A percentile compares a stretch with the other conserved stretches of the same genome.
Conservation (phyloP, 2,797 vertebrate species). For the Intellagama lesueurii region DNA sequence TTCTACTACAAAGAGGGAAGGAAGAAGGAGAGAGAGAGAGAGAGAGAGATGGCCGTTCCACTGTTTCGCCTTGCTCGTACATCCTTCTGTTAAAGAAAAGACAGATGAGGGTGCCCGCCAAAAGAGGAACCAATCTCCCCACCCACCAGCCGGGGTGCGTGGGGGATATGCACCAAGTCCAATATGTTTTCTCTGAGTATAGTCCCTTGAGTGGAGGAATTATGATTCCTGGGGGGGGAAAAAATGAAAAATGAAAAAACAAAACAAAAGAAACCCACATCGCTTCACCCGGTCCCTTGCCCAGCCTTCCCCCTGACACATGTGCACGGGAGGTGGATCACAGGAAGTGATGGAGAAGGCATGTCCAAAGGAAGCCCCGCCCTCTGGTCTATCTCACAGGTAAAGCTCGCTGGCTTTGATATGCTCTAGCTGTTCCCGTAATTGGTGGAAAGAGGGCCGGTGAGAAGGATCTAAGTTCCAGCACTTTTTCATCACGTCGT, state of each 20-base stretch:
- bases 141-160: not conserved
- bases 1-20: not conserved
- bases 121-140: not conserved
- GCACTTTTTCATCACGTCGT: conserved; percentile 98
- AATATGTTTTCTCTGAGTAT: conserved; percentile 5
- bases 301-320: not conserved
- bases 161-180: conserved; percentile 5
- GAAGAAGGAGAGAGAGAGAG: too few species aligned
- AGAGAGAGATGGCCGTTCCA: not conserved
- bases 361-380: conserved; percentile 34
- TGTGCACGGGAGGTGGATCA: conserved; percentile 28
- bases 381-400: conserved; percentile 81
- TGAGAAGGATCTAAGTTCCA: conserved; percentile 89
- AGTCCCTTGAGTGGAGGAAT: conserved; percentile 22
- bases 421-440: conserved; percentile 94
- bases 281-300: not conserved
- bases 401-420: conserved; percentile 93
- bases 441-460: conserved; percentile 92
- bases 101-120: not conserved
- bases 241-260: not conserved
- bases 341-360: conserved; percentile 26
- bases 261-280: too few species aligned
- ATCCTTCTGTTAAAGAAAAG: not conserved
- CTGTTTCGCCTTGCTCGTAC: not conserved
- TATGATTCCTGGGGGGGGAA: not conserved